Base-by-base conservation (phyloP, 1,140 invertebrate species). In the Phthorimaea operculella region DNA sequence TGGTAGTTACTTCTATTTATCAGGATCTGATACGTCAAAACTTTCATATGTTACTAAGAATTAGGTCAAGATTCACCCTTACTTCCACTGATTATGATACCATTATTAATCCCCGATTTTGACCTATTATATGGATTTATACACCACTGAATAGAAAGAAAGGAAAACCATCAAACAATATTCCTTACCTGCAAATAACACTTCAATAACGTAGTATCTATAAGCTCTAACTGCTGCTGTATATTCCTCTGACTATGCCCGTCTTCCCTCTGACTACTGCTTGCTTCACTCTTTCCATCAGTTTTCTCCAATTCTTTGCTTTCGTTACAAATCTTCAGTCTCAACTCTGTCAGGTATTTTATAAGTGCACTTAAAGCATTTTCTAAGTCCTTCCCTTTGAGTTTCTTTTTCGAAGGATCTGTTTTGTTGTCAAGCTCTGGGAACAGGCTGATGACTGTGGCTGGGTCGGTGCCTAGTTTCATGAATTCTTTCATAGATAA, bases 171-270 rank as follows among this genome's bases (percentile, higher is more conserved):
- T n/a, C n/a, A n/a, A n/a, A n/a, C n/a, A n/a, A n/a, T n/a, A n/a
- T n/a, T 28, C 2, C 49, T 52, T 58, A 94, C 94, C 89, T 96
- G 92, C 51, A 99, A 87, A 86, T 98, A 99, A 81, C 97, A 98
- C 79, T 99, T 99, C 0, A 99, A 86, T 47, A 99, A 81, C 0
- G 97, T 98, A 4, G 97, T 99, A 76, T 99, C 98, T 60, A 99
- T 97, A 44, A 98, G 95, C 83, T 97, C 96, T 16, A 97, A 78
- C 33, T 98, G 87, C 62, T 96, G 90, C 51, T 75, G 52, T 7
- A 72, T 69, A 60, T 87, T 87, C 52, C 85, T 87, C 8, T 86
- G 85, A 50, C 60, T 68, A 4, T 2, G 21, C 1, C 57, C 54
- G 17, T 54, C 54, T 12, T 83, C 83, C 10, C 80, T 82, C 11